Base-by-base conservation (phyloP, 2,888 invertebrate species). In the Stegana nigrithorax region DNA sequence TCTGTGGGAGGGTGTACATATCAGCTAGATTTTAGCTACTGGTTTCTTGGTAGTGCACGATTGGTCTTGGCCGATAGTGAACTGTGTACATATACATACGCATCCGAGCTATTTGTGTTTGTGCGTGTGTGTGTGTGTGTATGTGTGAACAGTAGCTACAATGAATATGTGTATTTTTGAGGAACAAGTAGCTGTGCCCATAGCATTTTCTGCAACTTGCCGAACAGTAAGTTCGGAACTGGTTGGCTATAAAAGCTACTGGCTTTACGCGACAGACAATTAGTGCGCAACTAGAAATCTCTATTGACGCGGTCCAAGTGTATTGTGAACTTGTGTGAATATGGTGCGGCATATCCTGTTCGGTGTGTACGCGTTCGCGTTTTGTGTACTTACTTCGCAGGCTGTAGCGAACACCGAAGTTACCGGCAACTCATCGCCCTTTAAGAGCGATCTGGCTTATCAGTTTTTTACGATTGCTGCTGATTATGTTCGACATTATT, bases 391-490 rank as follows among this genome's bases (percentile, higher is more conserved):
- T 29, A 45, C 58, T 39, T 39, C 39, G 39, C 39, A 39, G 14
- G 17, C 2, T 8, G 6, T 4, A 39, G 39, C 39, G 39, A 14
- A 14, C n/a, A 39, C 14, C 39, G 17, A n/a, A 4, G 66, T 75
- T 0, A 65, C 68, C 8, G 75, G 78, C 8, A 25, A 77, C 50
- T 72, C 73, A 17, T 67, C 62, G 0, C 73, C 77, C 0, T 71
- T 81, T 36, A 72, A 72, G 23, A 75, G 70, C 63, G 82, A 81
- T 66, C 58, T 83, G 60, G 81, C 82, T 8, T 76, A 78, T 64
- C 73, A 75, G 60, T 83, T 83, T 67, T 83, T 69, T 51, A 60
- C 69, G 3, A 19, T 78, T 58, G 81, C 75, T 42, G 56, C 73
- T 4, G 60, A 74, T 4, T 45, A 61, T 1, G 32, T 27, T 10